Conservation (phyloP, 2,888 invertebrate genomes). For the Ennomos erosarius region DNA sequence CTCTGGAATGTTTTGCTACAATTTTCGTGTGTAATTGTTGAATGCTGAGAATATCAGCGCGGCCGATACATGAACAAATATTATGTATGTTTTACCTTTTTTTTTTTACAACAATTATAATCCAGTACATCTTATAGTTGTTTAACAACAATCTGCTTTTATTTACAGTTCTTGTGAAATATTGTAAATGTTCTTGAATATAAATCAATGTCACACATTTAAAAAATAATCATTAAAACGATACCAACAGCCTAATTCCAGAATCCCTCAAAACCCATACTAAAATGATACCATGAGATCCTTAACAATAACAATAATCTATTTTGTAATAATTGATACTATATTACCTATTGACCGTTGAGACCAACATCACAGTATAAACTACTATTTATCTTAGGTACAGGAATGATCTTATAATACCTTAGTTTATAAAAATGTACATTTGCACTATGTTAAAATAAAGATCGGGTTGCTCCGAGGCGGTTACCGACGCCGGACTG, state of each 20-base stretch:
- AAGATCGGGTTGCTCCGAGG: slow-evolving; percentile 65
- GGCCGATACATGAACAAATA: slow-evolving; percentile 14
- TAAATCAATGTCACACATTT: slow-evolving; percentile 49
- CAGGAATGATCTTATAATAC: slow-evolving; percentile 81
- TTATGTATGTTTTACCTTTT: slow-evolving; percentile 32
- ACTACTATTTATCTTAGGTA: slow-evolving; percentile 82
- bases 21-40: slow-evolving; percentile 67
- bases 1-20: slow-evolving; percentile 81
- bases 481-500: slow-evolving; percentile 51
- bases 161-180: slow-evolving; percentile 36
- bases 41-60: slow-evolving; percentile 61
- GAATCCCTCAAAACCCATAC: slow-evolving; percentile 74
- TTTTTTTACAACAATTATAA: slow-evolving; percentile 41
- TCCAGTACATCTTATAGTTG: slow-evolving; percentile 56
- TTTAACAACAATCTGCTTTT: slow-evolving; percentile 54
- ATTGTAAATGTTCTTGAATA: slow-evolving; percentile 36
- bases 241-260: slow-evolving; percentile 75
- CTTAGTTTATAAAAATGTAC: slow-evolving; percentile 69
- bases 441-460: slow-evolving; percentile 74
- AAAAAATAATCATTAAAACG: slow-evolving; percentile 55
- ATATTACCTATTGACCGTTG: slow-evolving; percentile 81
- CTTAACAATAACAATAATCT: slow-evolving; percentile 83
- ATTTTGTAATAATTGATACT: slow-evolving; percentile 80
- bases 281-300: slow-evolving; percentile 82
- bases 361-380: slow-evolving; percentile 84